Conservation (phyloP, 2,888 invertebrate genomes). For the Deroplatys truncata region DNA sequence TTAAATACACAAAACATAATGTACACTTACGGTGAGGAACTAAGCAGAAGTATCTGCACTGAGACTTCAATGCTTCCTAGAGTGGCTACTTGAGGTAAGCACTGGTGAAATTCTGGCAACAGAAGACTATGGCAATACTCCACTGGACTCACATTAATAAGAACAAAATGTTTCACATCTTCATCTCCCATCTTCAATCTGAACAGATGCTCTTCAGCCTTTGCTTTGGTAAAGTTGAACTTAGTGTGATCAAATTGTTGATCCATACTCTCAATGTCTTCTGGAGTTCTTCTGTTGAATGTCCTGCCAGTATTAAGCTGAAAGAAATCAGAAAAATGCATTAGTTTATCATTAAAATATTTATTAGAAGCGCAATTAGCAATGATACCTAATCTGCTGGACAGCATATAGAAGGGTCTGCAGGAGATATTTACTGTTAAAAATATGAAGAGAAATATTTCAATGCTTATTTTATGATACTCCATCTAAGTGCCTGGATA, state of each 20-base stretch:
- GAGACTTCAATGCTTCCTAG: constrained; percentile 54
- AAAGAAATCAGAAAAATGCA: constrained; percentile 36
- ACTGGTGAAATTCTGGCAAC: constrained; percentile 60
- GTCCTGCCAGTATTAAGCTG: constrained; percentile 73
- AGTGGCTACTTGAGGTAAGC: constrained; percentile 64
- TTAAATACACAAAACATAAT: background rate
- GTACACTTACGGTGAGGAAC: constrained; percentile 53
- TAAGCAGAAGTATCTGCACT: constrained; percentile 56
- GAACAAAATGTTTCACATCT: constrained; percentile 32
- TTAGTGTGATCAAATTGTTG: constrained; percentile 64
- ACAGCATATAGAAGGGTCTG: no score
- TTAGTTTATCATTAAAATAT: background rate
- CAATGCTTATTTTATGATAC: no score
- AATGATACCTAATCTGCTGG: no score
- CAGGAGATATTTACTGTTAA: no score
- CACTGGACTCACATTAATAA: constrained; percentile 77
- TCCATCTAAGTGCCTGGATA: no score
- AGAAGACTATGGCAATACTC: constrained; percentile 68
- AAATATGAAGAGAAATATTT: no score
- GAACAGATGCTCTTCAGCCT: constrained; percentile 54
- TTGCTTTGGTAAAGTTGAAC: constrained; percentile 80
- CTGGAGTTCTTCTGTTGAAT: constrained; percentile 64
- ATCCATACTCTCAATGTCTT: constrained; percentile 58
- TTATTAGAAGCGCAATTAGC: background rate
- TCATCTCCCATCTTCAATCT: constrained; percentile 42